These are phyloP conservation scores for Vandiemenella viatica DNA, from an alignment of 2,888 invertebrate genomes.

Conservation along the genomic window DNA sequence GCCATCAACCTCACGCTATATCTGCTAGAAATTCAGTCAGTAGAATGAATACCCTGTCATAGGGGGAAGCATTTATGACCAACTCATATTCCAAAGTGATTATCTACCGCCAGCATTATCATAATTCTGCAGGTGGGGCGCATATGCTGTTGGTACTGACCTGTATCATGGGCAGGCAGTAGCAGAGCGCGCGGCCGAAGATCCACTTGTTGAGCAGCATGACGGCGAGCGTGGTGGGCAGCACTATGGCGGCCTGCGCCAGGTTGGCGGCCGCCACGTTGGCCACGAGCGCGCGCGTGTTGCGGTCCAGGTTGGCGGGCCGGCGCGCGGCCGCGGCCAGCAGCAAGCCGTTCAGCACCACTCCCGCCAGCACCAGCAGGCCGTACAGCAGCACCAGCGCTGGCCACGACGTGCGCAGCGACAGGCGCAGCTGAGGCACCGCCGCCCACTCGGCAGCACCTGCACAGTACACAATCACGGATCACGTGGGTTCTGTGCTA, in stretches of 20 bases:
- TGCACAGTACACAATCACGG: too few relatives aligned
- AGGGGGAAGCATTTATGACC: too few relatives aligned
- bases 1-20: too few relatives aligned
- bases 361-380: slow-evolving; percentile 38
- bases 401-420: background rate
- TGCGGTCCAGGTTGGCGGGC: slow-evolving; percentile 42
- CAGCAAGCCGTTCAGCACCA: slow-evolving; percentile 41
- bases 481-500: too few relatives aligned
- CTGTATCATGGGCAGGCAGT: slow-evolving; percentile 57
- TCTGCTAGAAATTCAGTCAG: too few relatives aligned
- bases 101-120: too few relatives aligned
- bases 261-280: slow-evolving; percentile 51
- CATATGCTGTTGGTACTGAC: slow-evolving; percentile 30
- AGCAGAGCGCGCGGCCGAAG: slow-evolving; percentile 54
- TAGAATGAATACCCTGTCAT: too few relatives aligned
- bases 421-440: background rate
- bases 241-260: slow-evolving; percentile 46
- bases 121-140: too few relatives aligned
- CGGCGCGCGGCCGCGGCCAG: slow-evolving; percentile 31
- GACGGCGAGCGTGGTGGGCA: slow-evolving; percentile 51
- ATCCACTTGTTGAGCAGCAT: slow-evolving; percentile 57
- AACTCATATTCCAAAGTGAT: too few relatives aligned
- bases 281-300: slow-evolving; percentile 47
- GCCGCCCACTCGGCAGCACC: background rate
- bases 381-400: slow-evolving; percentile 43